Evolutionary conservation across 1,140 invertebrate genomes (phyloP).

Genomic region (Chironomus striatipennis): DNA sequence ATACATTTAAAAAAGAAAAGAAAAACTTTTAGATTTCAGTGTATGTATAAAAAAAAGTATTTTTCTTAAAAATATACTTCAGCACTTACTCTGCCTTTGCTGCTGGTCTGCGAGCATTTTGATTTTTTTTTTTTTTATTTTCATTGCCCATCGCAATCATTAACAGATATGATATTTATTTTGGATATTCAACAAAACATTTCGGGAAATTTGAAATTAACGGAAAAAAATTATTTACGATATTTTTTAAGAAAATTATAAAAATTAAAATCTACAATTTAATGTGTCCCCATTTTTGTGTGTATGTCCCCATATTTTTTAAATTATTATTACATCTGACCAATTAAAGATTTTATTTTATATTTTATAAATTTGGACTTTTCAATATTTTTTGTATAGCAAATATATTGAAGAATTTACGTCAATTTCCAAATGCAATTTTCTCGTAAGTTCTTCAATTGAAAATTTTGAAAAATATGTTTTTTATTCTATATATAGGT

Average conservation of each 20-base stretch:
- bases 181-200: background rate
- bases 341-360: too few relatives aligned
- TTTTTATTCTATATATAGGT: too few relatives aligned
- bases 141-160: conserved; percentile 7
- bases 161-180: background rate
- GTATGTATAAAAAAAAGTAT: background rate
- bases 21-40: background rate
- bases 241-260: background rate
- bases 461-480: too few relatives aligned
- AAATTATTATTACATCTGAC: too few relatives aligned
- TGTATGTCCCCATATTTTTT: too few relatives aligned
- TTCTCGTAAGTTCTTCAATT: too few relatives aligned
- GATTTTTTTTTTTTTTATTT: background rate
- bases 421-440: too few relatives aligned
- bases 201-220: background rate
- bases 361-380: too few relatives aligned
- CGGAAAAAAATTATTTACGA: background rate
- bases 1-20: conserved; percentile 17
- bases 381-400: too few relatives aligned
- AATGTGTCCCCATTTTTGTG: too few relatives aligned
- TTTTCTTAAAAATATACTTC: background rate
- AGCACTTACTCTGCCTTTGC: conserved; percentile 4
- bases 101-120: background rate
- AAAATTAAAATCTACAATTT: too few relatives aligned
- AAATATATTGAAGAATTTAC: too few relatives aligned